Conservation (phyloP, 1,140 invertebrate species). For the Drosophila pectinifera region DNA sequence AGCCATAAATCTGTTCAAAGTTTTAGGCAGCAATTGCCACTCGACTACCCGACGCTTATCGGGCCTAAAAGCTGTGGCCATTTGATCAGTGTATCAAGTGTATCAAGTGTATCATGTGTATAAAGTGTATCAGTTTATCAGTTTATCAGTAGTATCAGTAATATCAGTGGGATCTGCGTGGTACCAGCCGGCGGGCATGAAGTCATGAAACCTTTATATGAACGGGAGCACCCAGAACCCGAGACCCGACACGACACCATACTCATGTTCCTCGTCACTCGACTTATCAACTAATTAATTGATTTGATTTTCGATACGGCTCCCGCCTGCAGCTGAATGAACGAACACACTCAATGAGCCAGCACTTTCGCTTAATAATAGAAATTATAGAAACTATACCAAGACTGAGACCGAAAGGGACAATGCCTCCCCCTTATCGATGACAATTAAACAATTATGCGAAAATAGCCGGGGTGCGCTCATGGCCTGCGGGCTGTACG, state of each 20-base stretch:
- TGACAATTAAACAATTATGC: conserved; percentile 71
- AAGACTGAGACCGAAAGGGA: too few species aligned
- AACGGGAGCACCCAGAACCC: conserved; percentile 20
- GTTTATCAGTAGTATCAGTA: conserved; percentile 11
- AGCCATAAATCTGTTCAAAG: conserved; percentile 58
- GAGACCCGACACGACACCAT: not conserved
- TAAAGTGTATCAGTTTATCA: conserved; percentile 9
- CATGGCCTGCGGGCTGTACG: conserved; percentile 19
- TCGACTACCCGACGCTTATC: conserved; percentile 53
- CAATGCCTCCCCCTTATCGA: conserved; percentile 54
- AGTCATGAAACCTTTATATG: conserved; percentile 47
- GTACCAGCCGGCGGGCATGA: conserved; percentile 20
- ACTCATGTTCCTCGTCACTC: conserved; percentile 2
- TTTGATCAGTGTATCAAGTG: conserved; percentile 25
- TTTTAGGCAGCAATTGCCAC: conserved; percentile 63
- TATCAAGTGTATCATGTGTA: conserved; percentile 9
- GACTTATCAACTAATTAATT: conserved; percentile 48
- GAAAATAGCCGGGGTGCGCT: conserved; percentile 71
- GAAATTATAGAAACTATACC: conserved; percentile 2
- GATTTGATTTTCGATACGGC: conserved; percentile 26
- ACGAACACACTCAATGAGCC: conserved; percentile 32
- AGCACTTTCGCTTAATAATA: conserved; percentile 44
- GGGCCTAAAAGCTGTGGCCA: conserved; percentile 42
- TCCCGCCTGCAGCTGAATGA: conserved; percentile 22
- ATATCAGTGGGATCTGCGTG: not conserved